These are phyloP conservation scores for Temnothorax curvispinosus DNA, from an alignment of 1,140 invertebrate genomes.

Conservation along the genomic window DNA sequence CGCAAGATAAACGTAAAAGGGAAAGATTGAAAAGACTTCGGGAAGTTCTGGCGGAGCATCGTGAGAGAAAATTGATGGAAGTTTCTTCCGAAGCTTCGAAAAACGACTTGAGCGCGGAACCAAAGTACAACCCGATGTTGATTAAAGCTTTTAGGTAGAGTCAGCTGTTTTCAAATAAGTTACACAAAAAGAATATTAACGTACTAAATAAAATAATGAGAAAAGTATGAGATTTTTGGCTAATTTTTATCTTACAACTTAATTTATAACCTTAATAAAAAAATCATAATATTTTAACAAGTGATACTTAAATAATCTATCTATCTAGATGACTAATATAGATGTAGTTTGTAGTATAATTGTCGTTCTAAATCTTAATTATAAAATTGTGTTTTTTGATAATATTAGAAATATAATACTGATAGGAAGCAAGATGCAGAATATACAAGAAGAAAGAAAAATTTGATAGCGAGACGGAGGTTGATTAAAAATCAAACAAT, in stretches of 20 bases:
- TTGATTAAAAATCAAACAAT: not conserved
- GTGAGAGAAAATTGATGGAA: slow-evolving; percentile 72
- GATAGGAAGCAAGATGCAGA: slow-evolving; percentile 78
- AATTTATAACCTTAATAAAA: not conserved
- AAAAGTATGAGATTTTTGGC: not conserved
- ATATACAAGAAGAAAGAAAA: slow-evolving; percentile 76
- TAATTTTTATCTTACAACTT: not conserved
- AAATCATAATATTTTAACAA: slow-evolving; percentile 8
- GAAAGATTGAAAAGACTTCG: slow-evolving; percentile 68
- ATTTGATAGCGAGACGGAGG: slow-evolving; percentile 40
- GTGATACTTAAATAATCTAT: not conserved
- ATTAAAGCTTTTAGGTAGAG: slow-evolving; percentile 78
- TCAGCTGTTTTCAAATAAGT: not conserved
- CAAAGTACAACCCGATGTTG: slow-evolving; percentile 53
- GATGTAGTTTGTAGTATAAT: not conserved
- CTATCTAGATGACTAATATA: not conserved
- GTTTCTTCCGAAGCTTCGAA: slow-evolving; percentile 35
- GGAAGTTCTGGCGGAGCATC: slow-evolving; percentile 74
- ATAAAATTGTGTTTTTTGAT: slow-evolving; percentile 11
- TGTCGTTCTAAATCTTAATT: not conserved
- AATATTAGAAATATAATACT: no score
- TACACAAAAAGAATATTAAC: not conserved
- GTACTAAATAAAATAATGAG: not conserved
- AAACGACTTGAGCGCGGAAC: slow-evolving; percentile 34
- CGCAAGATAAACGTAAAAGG: slow-evolving; percentile 67